Base-by-base conservation (phyloP, 1,140 invertebrate species). In the Euwallacea similis region DNA sequence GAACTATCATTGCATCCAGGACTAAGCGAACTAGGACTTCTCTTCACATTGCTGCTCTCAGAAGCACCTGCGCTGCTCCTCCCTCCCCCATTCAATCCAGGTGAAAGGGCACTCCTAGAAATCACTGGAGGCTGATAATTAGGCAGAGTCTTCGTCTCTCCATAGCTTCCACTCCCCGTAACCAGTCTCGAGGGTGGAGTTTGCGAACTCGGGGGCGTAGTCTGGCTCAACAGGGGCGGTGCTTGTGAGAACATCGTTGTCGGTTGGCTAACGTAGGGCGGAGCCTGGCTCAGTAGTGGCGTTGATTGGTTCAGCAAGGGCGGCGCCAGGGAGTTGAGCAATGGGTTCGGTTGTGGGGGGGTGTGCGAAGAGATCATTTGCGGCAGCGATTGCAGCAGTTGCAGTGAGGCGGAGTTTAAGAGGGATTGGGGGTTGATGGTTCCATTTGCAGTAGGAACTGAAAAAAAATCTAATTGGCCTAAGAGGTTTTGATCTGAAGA, bases 1-100 rank as follows among this genome's bases (percentile, higher is more conserved):
- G 85, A 85, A 65, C 85, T 85, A 69, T 89, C 88, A 15, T 87
- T 88, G 44, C 86, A 86, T 41, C 80, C 76, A 0, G 88, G 87
- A n/a, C 86, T 87, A 13, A 86, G 86, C 75, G 80, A 89, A 78
- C 79, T 84, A 53, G 85, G 84, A 6, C 84, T 78, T 58, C 79
- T 76, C 54, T 80, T 80, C 68, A 79, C 70, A 84, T 74, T 76
- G 43, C 90, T 91, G 54, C 92, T 87, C 83, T 93, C 91, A 16
- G 65, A 67, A n/a, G 59, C 61, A 15, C 90, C 89, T 76, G 92
- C 92, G 66, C 89, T 86, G 58, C 89, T 87, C 84, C 91, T 88
- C 79, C 85, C 84, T 66, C 79, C 82, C 73, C 79, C 83, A 21
- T 59, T 50, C 42, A 67, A 44, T 16, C 68, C 64, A 67, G 84